Evolutionary conservation across 2,888 invertebrate species (phyloP), one percentile per base, ranked within the genome.

Genomic region (Labia minor): DNA sequence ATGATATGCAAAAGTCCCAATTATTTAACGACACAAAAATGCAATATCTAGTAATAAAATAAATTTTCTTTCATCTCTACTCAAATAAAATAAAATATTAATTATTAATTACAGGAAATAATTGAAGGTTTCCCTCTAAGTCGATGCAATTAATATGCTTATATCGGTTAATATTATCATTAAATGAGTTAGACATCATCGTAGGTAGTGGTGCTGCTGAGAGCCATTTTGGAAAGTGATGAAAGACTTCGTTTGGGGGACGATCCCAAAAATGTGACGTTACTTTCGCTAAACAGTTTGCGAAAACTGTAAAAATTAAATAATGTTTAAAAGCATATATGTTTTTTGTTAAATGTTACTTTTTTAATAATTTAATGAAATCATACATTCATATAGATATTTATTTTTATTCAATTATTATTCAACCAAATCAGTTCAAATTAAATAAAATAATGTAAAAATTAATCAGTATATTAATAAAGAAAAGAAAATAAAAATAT

Each of bases 211-310:
- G 69, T 70, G 63, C 71, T 67, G 65, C 78, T 76, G 74, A 83
- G 76, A 76, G 90, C 85, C 86, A 89, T 87, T 81, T 89, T 89
- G 74, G 86, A 86, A 73, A 89, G 82, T 75, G 89, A 85, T 75
- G 90, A 88, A 76, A 89, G 82, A 80, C 89, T 87, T 79, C 89
- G 86, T 75, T 90, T 85, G 76, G 90, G 88, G 83, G 90, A 89
- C 76, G 86, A 85, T 74, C 86, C 83, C 77, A 73, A 71, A 71
- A 73, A 73, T 66, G 73, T 75, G 68, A 83, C 81, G 79, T 85
- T 84, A 79, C 85, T 83, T 79, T 92, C 92, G 78, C 88, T 88
- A 84, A 92, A 91, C 78, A 92, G 83, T 81, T 91, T 90, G 78
- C 92, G 89, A 85, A 92, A 92, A 85, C 92, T 92, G 81, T 62